phyloP scores from a whole-genome alignment of 1,140 invertebrate species.

The Drosophila persimilis region DNA sequence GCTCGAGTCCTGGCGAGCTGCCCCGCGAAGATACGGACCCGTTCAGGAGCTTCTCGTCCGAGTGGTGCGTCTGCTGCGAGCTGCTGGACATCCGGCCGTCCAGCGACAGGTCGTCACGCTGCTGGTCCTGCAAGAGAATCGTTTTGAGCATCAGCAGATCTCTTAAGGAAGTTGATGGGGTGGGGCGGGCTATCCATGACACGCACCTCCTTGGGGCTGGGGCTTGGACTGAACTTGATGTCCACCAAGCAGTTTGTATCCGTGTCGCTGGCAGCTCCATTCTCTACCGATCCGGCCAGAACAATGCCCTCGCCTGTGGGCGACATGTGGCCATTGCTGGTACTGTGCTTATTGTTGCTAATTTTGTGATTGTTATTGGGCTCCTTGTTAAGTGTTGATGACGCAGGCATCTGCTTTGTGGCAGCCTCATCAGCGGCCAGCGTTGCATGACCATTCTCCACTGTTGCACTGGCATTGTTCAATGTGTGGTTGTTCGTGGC shows the following conservation, averaged over 20 bases:
- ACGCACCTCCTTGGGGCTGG: slow-evolving; percentile 73
- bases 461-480: slow-evolving; percentile 37
- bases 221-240: slow-evolving; percentile 71
- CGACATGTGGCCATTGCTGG: slow-evolving; percentile 57
- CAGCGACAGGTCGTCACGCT: slow-evolving; percentile 72
- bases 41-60: slow-evolving; percentile 74
- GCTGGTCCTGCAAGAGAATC: slow-evolving; percentile 60
- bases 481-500: slow-evolving; percentile 35
- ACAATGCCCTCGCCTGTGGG: slow-evolving; percentile 45
- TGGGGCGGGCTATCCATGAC: too few species aligned
- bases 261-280: slow-evolving; percentile 58
- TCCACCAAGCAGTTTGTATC: slow-evolving; percentile 72
- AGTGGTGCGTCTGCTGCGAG: slow-evolving; percentile 69
- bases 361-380: slow-evolving; percentile 78
- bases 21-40: slow-evolving; percentile 78
- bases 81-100: slow-evolving; percentile 73
- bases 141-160: not conserved
- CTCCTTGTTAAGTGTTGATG: slow-evolving; percentile 73
- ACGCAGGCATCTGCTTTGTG: slow-evolving; percentile 63
- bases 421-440: slow-evolving; percentile 50
- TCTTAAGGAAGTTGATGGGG: not conserved
- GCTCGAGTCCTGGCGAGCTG: slow-evolving; percentile 73
- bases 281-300: slow-evolving; percentile 29
- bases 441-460: slow-evolving; percentile 51
- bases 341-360: slow-evolving; percentile 66